Base-by-base conservation (phyloP, 1,140 invertebrate genomes). In the Teleogryllus occipitalis region DNA sequence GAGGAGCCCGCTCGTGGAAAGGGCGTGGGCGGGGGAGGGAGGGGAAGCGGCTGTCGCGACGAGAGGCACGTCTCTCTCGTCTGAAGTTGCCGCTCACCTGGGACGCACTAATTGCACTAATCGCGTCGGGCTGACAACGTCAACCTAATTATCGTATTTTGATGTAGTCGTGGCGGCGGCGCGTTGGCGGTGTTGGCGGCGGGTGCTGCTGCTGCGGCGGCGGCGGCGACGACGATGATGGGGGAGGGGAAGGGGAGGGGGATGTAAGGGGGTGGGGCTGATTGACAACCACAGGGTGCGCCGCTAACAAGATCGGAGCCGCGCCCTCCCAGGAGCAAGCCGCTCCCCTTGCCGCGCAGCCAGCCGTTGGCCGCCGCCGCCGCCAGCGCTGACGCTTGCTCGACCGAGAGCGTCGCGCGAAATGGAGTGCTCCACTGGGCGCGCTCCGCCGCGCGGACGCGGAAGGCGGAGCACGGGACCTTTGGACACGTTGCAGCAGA, bases 281-380 rank as follows among this genome's bases (percentile, higher is more conserved):
- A 75, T 75, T 75, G 74, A 75, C 74, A 75, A 75, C 74, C 74
- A 21, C 74, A 75, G 74, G 74, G 46, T 14, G 74, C 74, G 12
- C 74, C n/a, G 74, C 74, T 14, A 75, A 75, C 74, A 27, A 75
- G 21, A 27, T 75, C 21, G 21, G 21, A 75, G 21, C 74, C 21
- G 74, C 74, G 74, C 74, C 74, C 74, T 65, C 54, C 54, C 54
- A 65, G 54, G 54, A 65, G 54, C 54, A 2, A 18, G 10, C 54
- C 54, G 54, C 54, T 65, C 54, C 18, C 54, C 18, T 65, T 18
- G 27, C 27, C 27, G 27, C 54, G 10, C 10, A 65, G 54, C 54
- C 54, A 65, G 10, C 54, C 54, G 7, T 18, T 39, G 27, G 54
- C 54, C 54, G 18, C 18, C 10, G 2, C 54, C 54, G 3, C 54